These are phyloP conservation scores for Creontiades dilutus DNA, from an alignment of 2,888 invertebrate genomes.

Conservation along the genomic window DNA sequence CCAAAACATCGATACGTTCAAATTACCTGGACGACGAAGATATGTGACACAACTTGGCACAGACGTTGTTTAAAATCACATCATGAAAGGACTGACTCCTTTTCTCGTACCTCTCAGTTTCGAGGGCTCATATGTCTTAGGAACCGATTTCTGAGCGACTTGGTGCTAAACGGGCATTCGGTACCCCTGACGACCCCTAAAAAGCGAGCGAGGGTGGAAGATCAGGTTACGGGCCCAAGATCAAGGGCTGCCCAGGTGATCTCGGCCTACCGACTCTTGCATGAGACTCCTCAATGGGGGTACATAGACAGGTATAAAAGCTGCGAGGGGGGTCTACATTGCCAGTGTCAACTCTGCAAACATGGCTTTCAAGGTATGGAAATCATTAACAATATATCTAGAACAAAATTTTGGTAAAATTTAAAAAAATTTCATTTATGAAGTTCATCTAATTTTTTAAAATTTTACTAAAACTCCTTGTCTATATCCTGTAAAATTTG, in stretches of 20 bases:
- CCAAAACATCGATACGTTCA: too few species aligned
- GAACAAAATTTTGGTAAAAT: too few species aligned
- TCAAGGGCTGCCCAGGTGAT: not conserved
- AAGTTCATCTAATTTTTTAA: too few species aligned
- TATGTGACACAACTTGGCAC: too few species aligned
- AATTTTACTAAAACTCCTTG: too few species aligned
- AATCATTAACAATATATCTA: not conserved
- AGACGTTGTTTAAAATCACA: not conserved
- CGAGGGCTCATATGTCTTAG: too few species aligned
- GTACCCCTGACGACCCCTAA: not conserved
- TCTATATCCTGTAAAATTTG: too few species aligned
- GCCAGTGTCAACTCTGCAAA: not conserved
- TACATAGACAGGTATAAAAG: not conserved
- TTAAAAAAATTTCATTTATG: too few species aligned
- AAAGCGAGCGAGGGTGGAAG: conserved; percentile 8
- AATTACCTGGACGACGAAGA: too few species aligned
- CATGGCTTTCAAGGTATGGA: conserved; percentile 25
- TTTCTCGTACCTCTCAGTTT: too few species aligned
- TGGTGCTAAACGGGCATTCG: not conserved
- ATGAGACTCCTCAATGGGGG: not conserved
- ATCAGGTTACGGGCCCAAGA: not conserved
- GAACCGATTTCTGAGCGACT: too few species aligned
- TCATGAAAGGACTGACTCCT: not conserved
- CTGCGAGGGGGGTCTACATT: not conserved
- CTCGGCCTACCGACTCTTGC: not conserved